Evolutionary conservation across 1,140 invertebrate genomes (phyloP).

Genomic region (Drosophila melanogaster): DNA sequence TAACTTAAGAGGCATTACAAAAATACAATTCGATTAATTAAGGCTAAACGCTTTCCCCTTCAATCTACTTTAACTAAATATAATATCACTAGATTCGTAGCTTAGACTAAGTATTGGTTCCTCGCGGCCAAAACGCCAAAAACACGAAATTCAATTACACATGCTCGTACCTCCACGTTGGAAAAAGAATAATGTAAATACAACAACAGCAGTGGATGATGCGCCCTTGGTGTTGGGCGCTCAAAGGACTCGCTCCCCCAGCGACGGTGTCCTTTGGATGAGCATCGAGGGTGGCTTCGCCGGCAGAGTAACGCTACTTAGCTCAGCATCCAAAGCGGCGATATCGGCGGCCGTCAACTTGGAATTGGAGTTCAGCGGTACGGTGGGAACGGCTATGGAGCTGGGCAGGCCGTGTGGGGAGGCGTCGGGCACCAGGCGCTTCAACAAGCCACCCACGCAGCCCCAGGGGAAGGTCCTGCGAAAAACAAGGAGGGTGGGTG

Average conservation of each 20-base stretch:
- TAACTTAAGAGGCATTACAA: conserved; percentile 51
- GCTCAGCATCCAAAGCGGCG: conserved; percentile 65
- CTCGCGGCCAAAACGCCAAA: conserved; percentile 65
- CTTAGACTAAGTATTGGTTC: conserved; percentile 69
- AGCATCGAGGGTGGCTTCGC: conserved; percentile 81
- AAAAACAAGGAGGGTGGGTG: conserved; percentile 21
- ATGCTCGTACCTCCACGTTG: conserved; percentile 60
- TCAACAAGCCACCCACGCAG: conserved; percentile 87
- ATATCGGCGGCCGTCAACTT: conserved; percentile 52
- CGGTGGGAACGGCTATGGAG: conserved; percentile 24
- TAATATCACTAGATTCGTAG: conserved; percentile 83
- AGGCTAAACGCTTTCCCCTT: conserved; percentile 59
- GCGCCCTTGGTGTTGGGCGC: neutral
- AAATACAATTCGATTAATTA: conserved; percentile 64
- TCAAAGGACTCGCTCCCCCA: conserved; percentile 83
- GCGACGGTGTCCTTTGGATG: conserved; percentile 79
- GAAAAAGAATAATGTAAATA: conserved; percentile 27
- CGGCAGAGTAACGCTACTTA: conserved; percentile 65
- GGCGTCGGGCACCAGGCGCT: conserved; percentile 88
- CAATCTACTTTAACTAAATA: conserved; percentile 70
- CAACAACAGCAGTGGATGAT: conserved; percentile 11
- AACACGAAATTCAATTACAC: conserved; percentile 82
- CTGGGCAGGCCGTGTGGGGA: conserved; percentile 85
- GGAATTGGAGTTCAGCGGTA: conserved; percentile 25
- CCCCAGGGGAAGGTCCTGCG: conserved; percentile 89